phyloP scores from a whole-genome alignment of 2,797 vertebrate species.

The Molossus molossus region DNA sequence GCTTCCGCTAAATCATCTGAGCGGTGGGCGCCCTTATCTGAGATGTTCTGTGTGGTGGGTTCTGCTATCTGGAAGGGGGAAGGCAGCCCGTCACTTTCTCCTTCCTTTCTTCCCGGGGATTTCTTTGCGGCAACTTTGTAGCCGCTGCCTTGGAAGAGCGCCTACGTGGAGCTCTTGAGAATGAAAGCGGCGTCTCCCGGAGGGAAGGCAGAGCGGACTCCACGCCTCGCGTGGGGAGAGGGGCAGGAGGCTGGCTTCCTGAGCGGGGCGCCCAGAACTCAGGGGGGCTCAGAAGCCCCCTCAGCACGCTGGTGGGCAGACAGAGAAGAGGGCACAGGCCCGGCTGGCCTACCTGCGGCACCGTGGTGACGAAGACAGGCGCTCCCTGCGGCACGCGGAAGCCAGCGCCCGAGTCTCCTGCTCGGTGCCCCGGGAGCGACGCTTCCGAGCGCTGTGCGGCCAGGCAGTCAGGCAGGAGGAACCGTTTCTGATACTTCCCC shows the following conservation, averaged over 20 bases:
- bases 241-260: slow-evolving; percentile 50
- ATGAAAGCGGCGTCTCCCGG: slow-evolving; percentile 69
- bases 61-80: slow-evolving; percentile 58
- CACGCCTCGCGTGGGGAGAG: slow-evolving; percentile 61
- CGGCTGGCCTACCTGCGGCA: background rate
- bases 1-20: slow-evolving; percentile 83
- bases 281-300: background rate
- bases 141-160: slow-evolving; percentile 67
- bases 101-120: slow-evolving; percentile 70
- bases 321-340: background rate
- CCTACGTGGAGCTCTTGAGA: slow-evolving; percentile 63
- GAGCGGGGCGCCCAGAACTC: background rate
- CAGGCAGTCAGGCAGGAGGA: slow-evolving; percentile 84
- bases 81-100: slow-evolving; percentile 35
- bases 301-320: background rate
- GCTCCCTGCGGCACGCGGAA: background rate
- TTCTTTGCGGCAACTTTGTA: slow-evolving; percentile 74
- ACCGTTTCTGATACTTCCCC: slow-evolving; percentile 87
- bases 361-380: background rate
- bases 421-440: slow-evolving; percentile 56
- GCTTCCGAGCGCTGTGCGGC: slow-evolving; percentile 81
- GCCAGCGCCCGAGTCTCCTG: background rate
- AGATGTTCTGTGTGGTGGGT: slow-evolving; percentile 38
- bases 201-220: slow-evolving; percentile 21
- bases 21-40: slow-evolving; percentile 72